Conservation (phyloP, 2,113 vertebrate genomes). For the Morone saxatilis region DNA sequence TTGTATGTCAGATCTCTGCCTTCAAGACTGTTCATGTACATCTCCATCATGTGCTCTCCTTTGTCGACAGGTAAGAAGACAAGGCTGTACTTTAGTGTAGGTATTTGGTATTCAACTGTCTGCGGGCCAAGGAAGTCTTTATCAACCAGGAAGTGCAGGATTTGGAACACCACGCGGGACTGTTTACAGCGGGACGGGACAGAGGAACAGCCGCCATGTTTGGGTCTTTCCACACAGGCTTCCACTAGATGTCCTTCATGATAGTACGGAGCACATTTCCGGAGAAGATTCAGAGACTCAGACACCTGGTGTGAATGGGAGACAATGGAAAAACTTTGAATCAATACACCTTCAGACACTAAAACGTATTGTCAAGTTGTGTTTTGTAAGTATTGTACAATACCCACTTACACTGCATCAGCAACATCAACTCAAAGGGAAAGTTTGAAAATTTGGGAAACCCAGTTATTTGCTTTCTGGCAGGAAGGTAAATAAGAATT, state of each 20-base stretch:
- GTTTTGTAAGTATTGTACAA: too few relatives aligned
- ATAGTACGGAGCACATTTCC: constrained; percentile 93
- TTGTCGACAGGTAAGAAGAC: constrained; percentile 92
- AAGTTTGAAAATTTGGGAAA: not conserved
- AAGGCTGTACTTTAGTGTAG: constrained; percentile 96
- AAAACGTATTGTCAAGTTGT: not conserved
- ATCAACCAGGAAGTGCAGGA: constrained; percentile 95
- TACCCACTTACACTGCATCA: not conserved
- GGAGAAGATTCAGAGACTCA: constrained; percentile 90
- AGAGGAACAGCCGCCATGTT: constrained; percentile 87
- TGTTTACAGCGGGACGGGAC: constrained; percentile 92
- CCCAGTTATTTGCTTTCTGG: not conserved
- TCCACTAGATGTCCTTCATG: constrained; percentile 90
- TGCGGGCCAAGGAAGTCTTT: constrained; percentile 96
- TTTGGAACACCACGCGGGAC: constrained; percentile 90
- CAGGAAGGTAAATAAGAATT: not conserved
- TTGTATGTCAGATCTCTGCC: constrained; percentile 90
- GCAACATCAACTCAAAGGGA: not conserved
- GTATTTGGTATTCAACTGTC: constrained; percentile 95
- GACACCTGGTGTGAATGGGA: constrained; percentile 84
- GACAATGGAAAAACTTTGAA: not conserved
- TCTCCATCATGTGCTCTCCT: constrained; percentile 92
- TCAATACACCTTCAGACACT: not conserved
- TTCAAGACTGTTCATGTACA: constrained; percentile 92
- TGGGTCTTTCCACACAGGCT: constrained; percentile 85